Base-by-base conservation (phyloP, 2,888 invertebrate species). In the Phortica magna region DNA sequence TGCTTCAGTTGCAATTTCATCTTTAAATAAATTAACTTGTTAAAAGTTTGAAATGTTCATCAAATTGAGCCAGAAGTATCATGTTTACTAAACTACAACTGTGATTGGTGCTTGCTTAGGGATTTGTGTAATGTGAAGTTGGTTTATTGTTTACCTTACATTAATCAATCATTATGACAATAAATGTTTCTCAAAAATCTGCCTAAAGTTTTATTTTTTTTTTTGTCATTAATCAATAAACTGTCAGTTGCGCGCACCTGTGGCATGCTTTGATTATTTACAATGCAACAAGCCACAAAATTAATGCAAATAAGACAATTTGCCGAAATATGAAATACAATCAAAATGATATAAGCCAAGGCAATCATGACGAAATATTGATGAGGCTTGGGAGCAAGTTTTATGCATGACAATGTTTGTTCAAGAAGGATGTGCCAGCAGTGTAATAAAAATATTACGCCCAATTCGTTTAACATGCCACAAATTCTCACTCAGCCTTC, bases 251-350 rank as follows among this genome's bases (percentile, higher is more conserved):
- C 41, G 59, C 77, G 6, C 85, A 85, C 84, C 85, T 85, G 85
- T 81, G 84, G 82, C 84, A 75, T 39, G 5, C 41, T 2, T 12
- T n/a, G 17, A 14, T 22, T 41, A 22, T 22, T 14, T 22, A 22
- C 2, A 61, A 14, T 14, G 43, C 9, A 7, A 42, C 53, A 10
- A 3, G 53, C 84, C 83, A 86, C 84, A 86, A 85, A 80, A 79
- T 57, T 73, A 82, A 86, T 87, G 86, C 85, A 87, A 86, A 86
- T 87, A 85, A 86, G 87, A 85, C 87, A 87, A 87, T 86, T 86
- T 83, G 74, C 74, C 19, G 77, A 77, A 84, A 80, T 80, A 83
- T 83, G 82, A 85, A 75, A 68, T 80, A 83, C 12, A 70, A 48
- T 70, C n/a, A 42, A 42, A 70, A 14, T 19, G 42, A 14, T 17